Evolutionary conservation across 2,113 vertebrate genomes (phyloP), one percentile per base, ranked within the genome.

Genomic region (Gallinago media): DNA sequence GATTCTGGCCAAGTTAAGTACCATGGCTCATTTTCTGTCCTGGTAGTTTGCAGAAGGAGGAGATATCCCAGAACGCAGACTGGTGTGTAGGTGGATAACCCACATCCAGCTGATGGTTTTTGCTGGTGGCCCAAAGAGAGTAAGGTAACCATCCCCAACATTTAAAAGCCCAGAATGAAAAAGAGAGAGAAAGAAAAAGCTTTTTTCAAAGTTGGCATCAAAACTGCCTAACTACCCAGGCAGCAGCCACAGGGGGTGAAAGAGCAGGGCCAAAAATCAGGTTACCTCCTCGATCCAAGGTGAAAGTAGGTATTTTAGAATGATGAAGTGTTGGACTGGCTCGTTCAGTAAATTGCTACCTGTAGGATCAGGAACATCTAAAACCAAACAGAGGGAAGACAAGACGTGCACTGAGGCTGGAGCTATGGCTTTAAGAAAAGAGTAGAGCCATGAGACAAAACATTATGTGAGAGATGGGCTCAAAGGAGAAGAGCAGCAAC

Each of bases 201-300:
- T 1, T 0, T 50, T 75, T 78, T 31, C 23, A 32, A 23, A 42
- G 7, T 6, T 34, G 25, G 3, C 22, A 63, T 58, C 29, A 65
- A 65, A 65, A 31, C 6, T 42, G 26, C 5, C 18, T 10, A 42
- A 20, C 27, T 42, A 26, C 5, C 10, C 15, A 91, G 7, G 10
- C 19, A 46, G 44, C 15, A 62, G 15, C 17, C 18, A 52, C 6
- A 38, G 11, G 15, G 15, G 27, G 22, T 67, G 54, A 76, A n/a
- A 40, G 10, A 49, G 3, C 11, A 36, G 4, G 9, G 7, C 5
- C 5, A 66, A 76, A 81, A 11, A 1, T 0, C 16, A 36, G 19
- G 17, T 58, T 38, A 27, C 31, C 34, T 34, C 27, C 68, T 65
- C 32, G 4, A 49, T 3, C 13, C 54, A 81, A 77, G 38, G 18